Base-by-base conservation (phyloP, 2,888 invertebrate genomes). In the Caenorhabditis sp. region DNA sequence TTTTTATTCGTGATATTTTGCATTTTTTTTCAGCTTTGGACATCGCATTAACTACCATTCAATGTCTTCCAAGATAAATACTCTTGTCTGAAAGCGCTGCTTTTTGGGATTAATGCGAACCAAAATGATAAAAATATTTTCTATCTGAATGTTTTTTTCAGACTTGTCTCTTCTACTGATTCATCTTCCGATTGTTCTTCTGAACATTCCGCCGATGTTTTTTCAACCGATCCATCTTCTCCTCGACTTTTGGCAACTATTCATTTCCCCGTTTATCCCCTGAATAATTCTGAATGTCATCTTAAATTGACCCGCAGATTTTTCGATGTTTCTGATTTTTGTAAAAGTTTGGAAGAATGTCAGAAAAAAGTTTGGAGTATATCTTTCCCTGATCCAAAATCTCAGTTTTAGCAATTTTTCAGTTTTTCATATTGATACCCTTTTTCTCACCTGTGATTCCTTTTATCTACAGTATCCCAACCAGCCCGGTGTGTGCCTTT, bases 321-420 rank as follows among this genome's bases (percentile, higher is more conserved):
- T 62, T 82, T 76, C 53, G 27, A 59, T 23, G 69, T 79, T 26
- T 56, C 61, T 17, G 82, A 78, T 56, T 60, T 23, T 14, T 82
- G 83, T 49, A n/a, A 21, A 1, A 36, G 31, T 14, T 43, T 14
- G 17, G 49, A 67, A 53, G 63, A 68, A 1, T 82, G 82, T 64
- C n/a, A 21, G 3, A 49, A 70, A 17, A 77, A 68, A 54, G 20
- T 66, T 14, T 83, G 83, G 83, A 80, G 81, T 25, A 75, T 66
- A 20, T 50, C 53, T 5, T 79, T 67, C 66, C 78, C 80, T 10
- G 83, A 83, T 65, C 81, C 82, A 7, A 82, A 82, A 49, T 56
- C 56, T 10, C 43, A 43, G 17, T 43, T 43, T 17, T 43, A 43
- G 43, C 5, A 8, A 5, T 52, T 49, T 36, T 52, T 17, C 17